Conservation (phyloP, 2,797 vertebrate genomes). For the Monodelphis domestica region DNA sequence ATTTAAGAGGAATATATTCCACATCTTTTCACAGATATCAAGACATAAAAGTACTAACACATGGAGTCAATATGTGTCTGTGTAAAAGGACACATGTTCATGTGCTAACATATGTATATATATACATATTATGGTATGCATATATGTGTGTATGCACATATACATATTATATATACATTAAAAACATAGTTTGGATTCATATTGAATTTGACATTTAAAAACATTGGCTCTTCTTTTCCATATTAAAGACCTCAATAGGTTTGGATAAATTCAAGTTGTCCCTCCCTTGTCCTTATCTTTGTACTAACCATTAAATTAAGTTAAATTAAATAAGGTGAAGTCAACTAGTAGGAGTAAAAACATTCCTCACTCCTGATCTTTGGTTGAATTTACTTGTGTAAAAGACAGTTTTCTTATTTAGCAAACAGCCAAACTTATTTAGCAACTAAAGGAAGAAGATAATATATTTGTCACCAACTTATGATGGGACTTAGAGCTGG, state of each 20-base stretch:
- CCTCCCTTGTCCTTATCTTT: conserved; percentile 6
- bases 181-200: neutral
- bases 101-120: neutral
- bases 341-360: conserved; percentile 27
- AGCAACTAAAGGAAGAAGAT: conserved; percentile 53
- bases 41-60: neutral
- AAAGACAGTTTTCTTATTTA: conserved; percentile 52
- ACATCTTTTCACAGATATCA: neutral
- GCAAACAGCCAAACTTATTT: conserved; percentile 47
- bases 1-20: neutral
- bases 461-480: neutral
- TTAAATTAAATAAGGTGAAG: conserved; percentile 64
- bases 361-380: conserved; percentile 52
- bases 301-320: conserved; percentile 59
- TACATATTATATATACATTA: neutral
- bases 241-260: neutral
- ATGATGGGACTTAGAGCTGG: neutral
- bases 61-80: neutral
- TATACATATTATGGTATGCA: neutral
- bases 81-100: neutral
- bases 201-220: neutral
- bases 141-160: neutral
- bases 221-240: neutral
- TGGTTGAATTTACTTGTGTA: conserved; percentile 55
- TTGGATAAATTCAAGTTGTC: neutral